phyloP scores from a whole-genome alignment of 2,113 vertebrate genomes.

The Gopherus flavomarginatus region DNA sequence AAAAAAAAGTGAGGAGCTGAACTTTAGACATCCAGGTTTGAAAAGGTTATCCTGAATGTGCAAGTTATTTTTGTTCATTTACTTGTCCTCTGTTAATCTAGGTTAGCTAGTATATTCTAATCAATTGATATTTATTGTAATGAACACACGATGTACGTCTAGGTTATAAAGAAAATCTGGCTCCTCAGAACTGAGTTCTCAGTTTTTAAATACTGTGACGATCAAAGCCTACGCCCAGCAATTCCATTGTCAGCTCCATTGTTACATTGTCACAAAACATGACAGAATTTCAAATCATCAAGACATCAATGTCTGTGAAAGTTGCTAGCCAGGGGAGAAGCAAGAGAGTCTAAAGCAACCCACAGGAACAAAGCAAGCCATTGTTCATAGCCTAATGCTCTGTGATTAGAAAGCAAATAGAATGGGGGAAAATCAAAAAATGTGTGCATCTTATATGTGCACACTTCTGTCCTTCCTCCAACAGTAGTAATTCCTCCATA shows the following conservation, averaged over 20 bases:
- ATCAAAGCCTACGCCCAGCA: not conserved
- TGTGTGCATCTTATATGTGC: not conserved
- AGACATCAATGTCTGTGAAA: not conserved
- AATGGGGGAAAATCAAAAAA: not conserved
- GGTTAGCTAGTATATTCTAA: not conserved
- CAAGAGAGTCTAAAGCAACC: not conserved
- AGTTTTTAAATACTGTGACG: not conserved
- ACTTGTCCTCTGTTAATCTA: not conserved
- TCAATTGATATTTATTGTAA: not conserved
- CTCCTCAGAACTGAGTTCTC: not conserved
- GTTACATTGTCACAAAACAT: not conserved
- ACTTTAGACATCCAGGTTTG: not conserved
- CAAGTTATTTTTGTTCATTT: not conserved
- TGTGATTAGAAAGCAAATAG: not conserved
- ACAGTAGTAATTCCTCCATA: not conserved
- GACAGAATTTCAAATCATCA: not conserved
- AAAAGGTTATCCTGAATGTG: not conserved
- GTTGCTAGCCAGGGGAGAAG: not conserved
- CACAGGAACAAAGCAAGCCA: not conserved
- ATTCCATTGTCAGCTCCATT: not conserved
- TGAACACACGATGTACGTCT: not conserved
- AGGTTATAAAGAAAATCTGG: not conserved
- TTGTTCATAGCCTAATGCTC: rapidly evolving
- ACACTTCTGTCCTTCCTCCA: not conserved
- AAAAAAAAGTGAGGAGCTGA: not conserved